Evolutionary conservation across 64 coral and sea anemone species (phyloP), one percentile per base, ranked within the genome.

Genomic region (Actinia tenebrosa): DNA sequence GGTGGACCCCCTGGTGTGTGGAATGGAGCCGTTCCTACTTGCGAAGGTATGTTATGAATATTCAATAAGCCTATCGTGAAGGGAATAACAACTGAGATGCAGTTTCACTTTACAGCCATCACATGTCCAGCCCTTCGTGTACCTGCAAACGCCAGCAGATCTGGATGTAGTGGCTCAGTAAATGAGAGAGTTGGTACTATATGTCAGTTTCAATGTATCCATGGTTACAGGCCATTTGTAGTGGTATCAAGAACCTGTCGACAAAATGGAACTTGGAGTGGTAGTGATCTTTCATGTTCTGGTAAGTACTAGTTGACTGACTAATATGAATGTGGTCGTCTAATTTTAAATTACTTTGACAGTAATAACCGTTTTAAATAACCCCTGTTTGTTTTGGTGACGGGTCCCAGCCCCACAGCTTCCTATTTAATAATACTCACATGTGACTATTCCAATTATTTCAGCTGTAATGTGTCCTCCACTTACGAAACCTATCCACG

Each of bases 241-340:
- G 60, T 53, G 14, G 8, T 50, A 68, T 47, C 87, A 71, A 82
- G 87, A 63, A 83, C 5, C n/a, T 89, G 87, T 37, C 87, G 26
- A 2, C 22, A 23, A 14, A 69, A 89, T 43, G 87, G 79, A 26
- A 89, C 54, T 3, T 89, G 87, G 87, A 89, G 60, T 89, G 87
- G 87, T 44, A 79, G 82, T 68, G 45, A 81, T 46, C 80, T 89
- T 5, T 0, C n/a, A 64, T 89, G 87, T 59, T 58, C 25, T 53
- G 79, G 87, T 89, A 18, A 89, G 71, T 47, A 23, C 5, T 50
- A 50, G 0, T 50, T 50, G 47, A 50, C 47, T 8, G 47, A 50
- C 0, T 50, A 0, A 50, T 5, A 50, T 50, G 30, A 37, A 37
- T 37, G 30, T 37, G 30, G 30, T 37, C 30, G 30, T 37, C 30